These are phyloP conservation scores for Brachyptera risi DNA, from an alignment of 2,888 invertebrate species.

Conservation along the genomic window DNA sequence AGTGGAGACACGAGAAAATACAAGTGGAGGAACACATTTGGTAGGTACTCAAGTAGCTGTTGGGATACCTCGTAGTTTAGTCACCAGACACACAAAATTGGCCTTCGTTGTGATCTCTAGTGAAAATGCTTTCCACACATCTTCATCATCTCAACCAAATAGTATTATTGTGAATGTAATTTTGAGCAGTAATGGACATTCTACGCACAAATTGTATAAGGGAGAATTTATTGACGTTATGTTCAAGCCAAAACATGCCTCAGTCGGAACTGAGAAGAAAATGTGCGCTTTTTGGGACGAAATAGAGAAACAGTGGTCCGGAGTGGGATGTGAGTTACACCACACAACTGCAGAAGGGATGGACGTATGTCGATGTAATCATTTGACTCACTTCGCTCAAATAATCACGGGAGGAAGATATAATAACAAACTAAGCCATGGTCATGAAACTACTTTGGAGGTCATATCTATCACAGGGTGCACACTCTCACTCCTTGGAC, in stretches of 20 bases:
- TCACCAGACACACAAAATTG: conserved; percentile 11
- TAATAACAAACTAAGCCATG: conserved; percentile 32
- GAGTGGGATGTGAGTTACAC: conserved; percentile 34
- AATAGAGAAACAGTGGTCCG: conserved; percentile 36
- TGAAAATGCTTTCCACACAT: background rate
- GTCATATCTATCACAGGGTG: conserved; percentile 57
- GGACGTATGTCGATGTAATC: conserved; percentile 49
- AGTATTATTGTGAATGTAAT: conserved; percentile 39
- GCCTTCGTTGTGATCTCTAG: conserved; percentile 17
- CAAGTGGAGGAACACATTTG: background rate
- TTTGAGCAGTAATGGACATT: conserved; percentile 20
- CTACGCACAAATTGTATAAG: conserved; percentile 24
- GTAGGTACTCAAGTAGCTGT: background rate
- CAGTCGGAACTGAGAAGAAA: conserved; percentile 17
- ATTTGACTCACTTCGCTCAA: conserved; percentile 59
- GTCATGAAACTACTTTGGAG: conserved; percentile 47
- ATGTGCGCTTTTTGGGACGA: conserved; percentile 58
- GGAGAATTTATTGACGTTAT: conserved; percentile 29
- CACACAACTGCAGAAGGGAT: conserved; percentile 22
- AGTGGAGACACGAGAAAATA: background rate
- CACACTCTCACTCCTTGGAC: conserved; percentile 54
- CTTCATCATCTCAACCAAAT: conserved; percentile 31
- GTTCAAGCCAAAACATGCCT: conserved; percentile 30
- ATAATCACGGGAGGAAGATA: conserved; percentile 42
- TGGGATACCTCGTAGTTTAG: background rate